Evolutionary conservation across 2,888 invertebrate species (phyloP).

Genomic region (Drosophila aldrichi): DNA sequence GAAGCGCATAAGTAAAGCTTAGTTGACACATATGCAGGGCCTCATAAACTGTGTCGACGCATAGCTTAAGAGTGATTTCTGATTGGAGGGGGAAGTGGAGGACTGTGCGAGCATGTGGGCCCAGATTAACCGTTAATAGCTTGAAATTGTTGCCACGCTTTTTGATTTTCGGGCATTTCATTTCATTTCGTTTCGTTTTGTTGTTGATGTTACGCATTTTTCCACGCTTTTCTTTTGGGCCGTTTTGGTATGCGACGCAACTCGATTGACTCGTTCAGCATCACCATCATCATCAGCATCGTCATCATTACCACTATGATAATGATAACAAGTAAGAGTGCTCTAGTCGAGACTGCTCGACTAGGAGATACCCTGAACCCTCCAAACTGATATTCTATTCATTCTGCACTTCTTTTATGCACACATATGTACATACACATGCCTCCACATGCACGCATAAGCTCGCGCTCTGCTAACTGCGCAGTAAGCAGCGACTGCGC

Average conservation of each 20-base stretch:
- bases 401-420: no score
- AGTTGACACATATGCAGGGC: slow-evolving; percentile 39
- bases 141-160: slow-evolving; percentile 69
- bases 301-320: slow-evolving; percentile 26
- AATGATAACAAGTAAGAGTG: no score
- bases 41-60: slow-evolving; percentile 36
- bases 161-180: slow-evolving; percentile 63
- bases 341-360: no score
- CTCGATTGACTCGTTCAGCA: slow-evolving; percentile 71
- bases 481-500: no score
- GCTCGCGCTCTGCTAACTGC: no score
- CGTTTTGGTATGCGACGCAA: slow-evolving; percentile 47
- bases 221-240: slow-evolving; percentile 38
- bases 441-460: no score
- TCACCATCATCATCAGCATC: slow-evolving; percentile 13
- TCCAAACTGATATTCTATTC: no score
- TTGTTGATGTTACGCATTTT: slow-evolving; percentile 45
- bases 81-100: not conserved
- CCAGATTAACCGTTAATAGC: slow-evolving; percentile 76
- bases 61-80: not conserved
- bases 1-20: slow-evolving; percentile 47
- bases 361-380: no score
- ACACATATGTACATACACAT: no score
- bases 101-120: slow-evolving; percentile 17
- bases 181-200: slow-evolving; percentile 2